Evolutionary conservation across 2,888 invertebrate species (phyloP).

Genomic region (Sinopyrophorus schimmeli): DNA sequence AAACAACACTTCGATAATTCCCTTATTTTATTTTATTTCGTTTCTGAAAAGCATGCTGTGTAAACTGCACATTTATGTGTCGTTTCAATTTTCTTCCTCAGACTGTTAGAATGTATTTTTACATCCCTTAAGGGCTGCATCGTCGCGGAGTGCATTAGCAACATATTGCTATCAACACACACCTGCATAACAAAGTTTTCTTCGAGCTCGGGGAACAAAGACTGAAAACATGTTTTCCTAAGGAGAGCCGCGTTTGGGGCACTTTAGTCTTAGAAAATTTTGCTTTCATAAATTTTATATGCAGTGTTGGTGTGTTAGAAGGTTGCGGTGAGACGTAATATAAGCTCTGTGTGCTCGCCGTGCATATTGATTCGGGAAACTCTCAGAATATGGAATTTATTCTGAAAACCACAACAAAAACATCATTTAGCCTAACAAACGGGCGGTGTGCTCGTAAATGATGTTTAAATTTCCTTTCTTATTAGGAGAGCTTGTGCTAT

Average conservation of each 20-base stretch:
- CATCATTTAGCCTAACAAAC: slow-evolving; percentile 29
- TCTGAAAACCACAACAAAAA: slow-evolving; percentile 34
- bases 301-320: slow-evolving; percentile 40
- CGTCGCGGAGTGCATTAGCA: slow-evolving; percentile 16
- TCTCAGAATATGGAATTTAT: slow-evolving; percentile 36
- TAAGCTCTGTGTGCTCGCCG: slow-evolving; percentile 38
- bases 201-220: slow-evolving; percentile 16
- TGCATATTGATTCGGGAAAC: slow-evolving; percentile 40
- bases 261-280: slow-evolving; percentile 41
- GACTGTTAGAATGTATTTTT: no score
- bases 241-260: slow-evolving; percentile 17
- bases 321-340: slow-evolving; percentile 39
- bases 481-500: no score
- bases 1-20: no score
- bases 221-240: slow-evolving; percentile 38
- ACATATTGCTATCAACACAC: slow-evolving; percentile 23
- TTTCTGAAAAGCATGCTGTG: no score
- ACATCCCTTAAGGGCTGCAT: slow-evolving; percentile 2
- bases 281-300: slow-evolving; percentile 48
- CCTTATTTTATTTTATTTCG: no score
- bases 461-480: slow-evolving; percentile 8
- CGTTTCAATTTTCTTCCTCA: no score
- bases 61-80: no score
- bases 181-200: slow-evolving; percentile 35
- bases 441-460: slow-evolving; percentile 12